These are phyloP conservation scores for Podarcis muralis DNA, from an alignment of 2,113 vertebrate species.

Conservation along the genomic window DNA sequence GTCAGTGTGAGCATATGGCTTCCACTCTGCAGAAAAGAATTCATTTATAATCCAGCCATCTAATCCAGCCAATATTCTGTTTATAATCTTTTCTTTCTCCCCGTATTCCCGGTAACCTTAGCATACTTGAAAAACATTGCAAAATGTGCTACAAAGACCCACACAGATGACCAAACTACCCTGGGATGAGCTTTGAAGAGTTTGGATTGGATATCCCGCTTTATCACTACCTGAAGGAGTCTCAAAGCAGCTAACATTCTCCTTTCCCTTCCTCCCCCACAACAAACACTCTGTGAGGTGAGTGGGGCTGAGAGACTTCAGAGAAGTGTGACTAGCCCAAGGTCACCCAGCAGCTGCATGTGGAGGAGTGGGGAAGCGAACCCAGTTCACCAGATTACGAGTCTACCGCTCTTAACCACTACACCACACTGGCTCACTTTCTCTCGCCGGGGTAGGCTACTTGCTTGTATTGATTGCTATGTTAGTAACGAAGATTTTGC, in stretches of 20 bases:
- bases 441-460: neutral
- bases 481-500: neutral
- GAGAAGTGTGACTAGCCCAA: no score
- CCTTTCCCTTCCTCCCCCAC: no score
- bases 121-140: constrained; percentile 15
- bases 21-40: constrained; percentile 15
- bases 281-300: no score
- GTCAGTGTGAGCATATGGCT: neutral
- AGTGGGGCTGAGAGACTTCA: no score
- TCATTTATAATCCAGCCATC: neutral
- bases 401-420: no score
- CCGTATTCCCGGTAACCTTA: constrained; percentile 36
- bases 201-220: no score
- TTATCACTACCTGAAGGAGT: no score
- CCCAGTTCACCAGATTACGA: no score
- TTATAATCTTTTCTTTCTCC: neutral
- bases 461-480: neutral
- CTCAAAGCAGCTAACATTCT: no score
- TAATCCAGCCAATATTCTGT: constrained; percentile 14
- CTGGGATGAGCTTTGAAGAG: neutral
- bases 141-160: constrained; percentile 10
- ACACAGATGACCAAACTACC: neutral
- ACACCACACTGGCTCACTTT: neutral
- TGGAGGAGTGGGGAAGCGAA: no score
- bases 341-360: no score